Evolutionary conservation across 2,888 invertebrate genomes (phyloP).

Genomic region (Helicoverpa assulta): DNA sequence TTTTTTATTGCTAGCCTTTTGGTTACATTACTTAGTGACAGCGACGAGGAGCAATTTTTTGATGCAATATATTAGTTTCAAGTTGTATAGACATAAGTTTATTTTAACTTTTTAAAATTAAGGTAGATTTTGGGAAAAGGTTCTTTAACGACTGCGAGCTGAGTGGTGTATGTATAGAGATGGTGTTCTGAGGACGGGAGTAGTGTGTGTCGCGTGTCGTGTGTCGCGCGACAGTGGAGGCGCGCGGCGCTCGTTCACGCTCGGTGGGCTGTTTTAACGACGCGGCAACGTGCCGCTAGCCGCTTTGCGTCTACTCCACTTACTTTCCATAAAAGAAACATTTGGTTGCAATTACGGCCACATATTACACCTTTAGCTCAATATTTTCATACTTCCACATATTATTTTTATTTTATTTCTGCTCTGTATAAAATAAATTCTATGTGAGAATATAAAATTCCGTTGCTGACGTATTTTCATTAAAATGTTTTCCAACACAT

Average conservation of each 20-base stretch:
- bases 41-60: no score
- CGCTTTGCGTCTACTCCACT: slow-evolving; percentile 52
- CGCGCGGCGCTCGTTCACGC: slow-evolving; percentile 45
- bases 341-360: slow-evolving; percentile 56
- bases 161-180: neutral
- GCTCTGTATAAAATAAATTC: slow-evolving; percentile 4
- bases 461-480: slow-evolving; percentile 5
- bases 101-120: no score
- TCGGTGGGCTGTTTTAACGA: slow-evolving; percentile 62
- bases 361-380: slow-evolving; percentile 30
- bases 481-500: slow-evolving; percentile 6
- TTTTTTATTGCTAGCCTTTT: no score
- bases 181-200: neutral
- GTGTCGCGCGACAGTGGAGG: slow-evolving; percentile 9
- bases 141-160: neutral
- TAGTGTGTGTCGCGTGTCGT: neutral
- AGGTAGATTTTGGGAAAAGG: neutral
- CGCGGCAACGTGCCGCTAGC: slow-evolving; percentile 18
- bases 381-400: slow-evolving; percentile 21
- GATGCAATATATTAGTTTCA: no score
- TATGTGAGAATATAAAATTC: neutral
- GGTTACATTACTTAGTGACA: no score
- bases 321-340: slow-evolving; percentile 62
- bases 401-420: slow-evolving; percentile 25
- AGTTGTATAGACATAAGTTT: no score